A percentile compares a stretch with the other conserved stretches of the same genome.
Conservation (phyloP, 2,113 vertebrate genomes). For the Bucco capensis region DNA sequence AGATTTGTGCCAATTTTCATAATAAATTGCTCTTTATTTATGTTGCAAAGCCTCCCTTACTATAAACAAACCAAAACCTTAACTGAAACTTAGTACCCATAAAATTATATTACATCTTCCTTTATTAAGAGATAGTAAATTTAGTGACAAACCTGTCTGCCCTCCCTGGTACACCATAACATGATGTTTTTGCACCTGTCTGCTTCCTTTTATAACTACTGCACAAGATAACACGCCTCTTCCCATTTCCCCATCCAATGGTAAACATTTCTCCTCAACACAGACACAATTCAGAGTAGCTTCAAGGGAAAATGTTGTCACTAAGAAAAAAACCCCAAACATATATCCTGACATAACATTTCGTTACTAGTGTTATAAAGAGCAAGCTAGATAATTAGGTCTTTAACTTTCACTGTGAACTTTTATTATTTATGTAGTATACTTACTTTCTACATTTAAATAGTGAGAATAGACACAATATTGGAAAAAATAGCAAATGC, state of each 20-base stretch:
- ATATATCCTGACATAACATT: neutral
- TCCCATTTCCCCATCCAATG: neutral
- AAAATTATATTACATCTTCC: neutral
- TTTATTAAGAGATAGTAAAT: slow-evolving; percentile 11
- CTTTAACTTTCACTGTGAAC: neutral
- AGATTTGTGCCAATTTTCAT: slow-evolving; percentile 54
- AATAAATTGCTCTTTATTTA: slow-evolving; percentile 65
- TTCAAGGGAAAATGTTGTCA: neutral
- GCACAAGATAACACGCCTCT: accelerated
- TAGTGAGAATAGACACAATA: neutral
- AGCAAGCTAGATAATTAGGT: neutral
- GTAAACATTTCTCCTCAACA: neutral
- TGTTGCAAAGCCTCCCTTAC: slow-evolving; percentile 1
- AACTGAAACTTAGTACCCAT: slow-evolving; percentile 36
- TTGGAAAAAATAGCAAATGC: neutral
- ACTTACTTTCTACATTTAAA: neutral
- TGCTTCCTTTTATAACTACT: neutral
- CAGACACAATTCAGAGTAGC: neutral
- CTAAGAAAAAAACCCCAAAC: neutral
- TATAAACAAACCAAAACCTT: slow-evolving; percentile 58
- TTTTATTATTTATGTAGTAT: neutral
- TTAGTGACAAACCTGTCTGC: slow-evolving; percentile 3
- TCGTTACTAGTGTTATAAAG: neutral
- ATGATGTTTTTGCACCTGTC: neutral
- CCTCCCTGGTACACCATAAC: neutral